Conservation (phyloP, 2,113 vertebrate species). For the Podocnemis expansa region DNA sequence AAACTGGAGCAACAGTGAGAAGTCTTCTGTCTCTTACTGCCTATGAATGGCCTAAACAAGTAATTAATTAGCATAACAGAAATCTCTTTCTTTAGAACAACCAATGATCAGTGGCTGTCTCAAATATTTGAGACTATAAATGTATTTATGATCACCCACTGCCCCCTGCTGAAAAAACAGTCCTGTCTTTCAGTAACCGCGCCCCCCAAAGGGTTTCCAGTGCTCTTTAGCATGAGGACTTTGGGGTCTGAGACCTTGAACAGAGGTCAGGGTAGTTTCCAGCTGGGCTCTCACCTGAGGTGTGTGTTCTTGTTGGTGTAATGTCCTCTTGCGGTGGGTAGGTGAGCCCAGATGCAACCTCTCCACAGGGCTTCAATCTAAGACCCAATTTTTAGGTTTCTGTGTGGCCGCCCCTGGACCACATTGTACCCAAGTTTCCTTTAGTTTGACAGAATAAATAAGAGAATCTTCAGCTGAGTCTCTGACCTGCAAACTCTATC, state of each 20-base stretch:
- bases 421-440: background rate
- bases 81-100: background rate
- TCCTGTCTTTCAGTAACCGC: background rate
- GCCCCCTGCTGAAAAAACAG: background rate
- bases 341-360: background rate
- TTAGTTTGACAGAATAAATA: background rate
- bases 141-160: too few species aligned
- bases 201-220: background rate
- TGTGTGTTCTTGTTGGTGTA: background rate
- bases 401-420: background rate
- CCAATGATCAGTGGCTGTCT: background rate
- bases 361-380: background rate
- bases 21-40: background rate
- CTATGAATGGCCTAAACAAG: background rate
- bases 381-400: background rate
- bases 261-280: background rate
- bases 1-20: background rate
- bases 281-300: background rate
- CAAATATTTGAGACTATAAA: background rate
- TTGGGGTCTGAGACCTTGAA: background rate
- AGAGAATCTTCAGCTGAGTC: background rate
- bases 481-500: background rate
- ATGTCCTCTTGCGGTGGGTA: background rate
- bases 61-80: background rate
- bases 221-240: background rate